Evolutionary conservation across 1,140 invertebrate genomes (phyloP), one percentile per base, ranked within the genome.

Genomic region (Lepidurus packardi): DNA sequence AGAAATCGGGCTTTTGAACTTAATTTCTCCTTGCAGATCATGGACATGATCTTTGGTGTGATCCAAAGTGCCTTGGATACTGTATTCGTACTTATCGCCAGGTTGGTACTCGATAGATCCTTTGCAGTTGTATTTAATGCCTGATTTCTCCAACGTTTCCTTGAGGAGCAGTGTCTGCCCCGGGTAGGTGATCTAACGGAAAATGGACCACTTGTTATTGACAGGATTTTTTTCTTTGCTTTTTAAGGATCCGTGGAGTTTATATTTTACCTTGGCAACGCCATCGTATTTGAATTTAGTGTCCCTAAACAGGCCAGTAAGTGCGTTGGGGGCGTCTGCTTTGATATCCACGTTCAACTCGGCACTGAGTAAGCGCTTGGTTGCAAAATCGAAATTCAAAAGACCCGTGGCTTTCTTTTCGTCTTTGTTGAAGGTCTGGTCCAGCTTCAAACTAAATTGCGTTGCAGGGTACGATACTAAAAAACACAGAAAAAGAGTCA

Each of bases 81-180:
- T 88, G 0, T 90, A 83, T 80, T 90, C 87, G 79, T 90, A 89
- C 82, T 89, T 90, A 42, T 87, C 88, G 13, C 89, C 87, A n/a
- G 89, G 87, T 8, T 88, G 87, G 1, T 92, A 77, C 43, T 88
- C 86, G 1, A 92, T 74, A 11, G 87, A 80, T 47, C 75, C 77
- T 24, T 80, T 76, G 41, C 13, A 21, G 73, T 77, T 73, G 21
- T 75, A 73, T 43, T 53, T 80, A n/a, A 25, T 80, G 43, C 65
- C 78, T n/a, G 74, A n/a, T 25, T 80, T 76, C 25, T 73, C 76
- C 47, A 77, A 80, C 25, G 42, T 74, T 53, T 77, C 76, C 10
- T 65, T 65, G 53, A 65, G 1, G 21, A 65, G 8, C 21, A 80
- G 11, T 34, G 43, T 42, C 43, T 77, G 76, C 16, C 79, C 79